phyloP scores from a whole-genome alignment of 2,113 vertebrate genomes.

The Ahaetulla prasina region DNA sequence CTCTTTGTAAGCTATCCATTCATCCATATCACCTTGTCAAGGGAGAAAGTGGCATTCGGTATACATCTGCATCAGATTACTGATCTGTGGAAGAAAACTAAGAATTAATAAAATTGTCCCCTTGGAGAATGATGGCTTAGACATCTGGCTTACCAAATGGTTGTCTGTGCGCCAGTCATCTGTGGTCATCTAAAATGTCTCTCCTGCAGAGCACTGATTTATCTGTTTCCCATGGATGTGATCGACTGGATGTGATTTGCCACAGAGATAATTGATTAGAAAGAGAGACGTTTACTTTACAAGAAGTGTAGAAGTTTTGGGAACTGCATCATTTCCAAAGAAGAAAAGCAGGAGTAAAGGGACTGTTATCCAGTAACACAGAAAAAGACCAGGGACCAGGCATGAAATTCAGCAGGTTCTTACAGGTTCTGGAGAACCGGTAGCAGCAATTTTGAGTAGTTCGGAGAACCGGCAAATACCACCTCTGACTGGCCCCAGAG shows the following conservation, averaged over 20 bases:
- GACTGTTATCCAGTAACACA: neutral
- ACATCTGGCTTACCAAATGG: neutral
- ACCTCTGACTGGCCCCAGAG: too few relatives aligned
- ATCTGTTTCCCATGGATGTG: neutral
- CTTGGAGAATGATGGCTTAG: neutral
- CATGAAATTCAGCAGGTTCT: too few relatives aligned
- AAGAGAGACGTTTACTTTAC: neutral
- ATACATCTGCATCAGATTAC: neutral
- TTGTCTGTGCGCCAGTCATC: neutral
- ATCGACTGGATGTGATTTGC: neutral
- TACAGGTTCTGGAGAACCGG: too few relatives aligned
- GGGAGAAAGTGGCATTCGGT: neutral
- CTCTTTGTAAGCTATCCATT: neutral
- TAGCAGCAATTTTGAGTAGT: too few relatives aligned
- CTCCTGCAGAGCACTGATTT: neutral
- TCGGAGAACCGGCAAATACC: too few relatives aligned
- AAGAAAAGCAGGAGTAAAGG: neutral
- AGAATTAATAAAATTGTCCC: neutral
- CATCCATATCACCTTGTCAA: neutral
- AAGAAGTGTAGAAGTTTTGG: neutral
- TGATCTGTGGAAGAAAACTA: neutral
- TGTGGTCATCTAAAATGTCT: neutral
- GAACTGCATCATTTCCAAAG: neutral
- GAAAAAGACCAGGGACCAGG: neutral
- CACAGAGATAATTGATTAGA: neutral